Evolutionary conservation across 1,140 invertebrate species (phyloP).

Genomic region (Bathynomus jamesi): DNA sequence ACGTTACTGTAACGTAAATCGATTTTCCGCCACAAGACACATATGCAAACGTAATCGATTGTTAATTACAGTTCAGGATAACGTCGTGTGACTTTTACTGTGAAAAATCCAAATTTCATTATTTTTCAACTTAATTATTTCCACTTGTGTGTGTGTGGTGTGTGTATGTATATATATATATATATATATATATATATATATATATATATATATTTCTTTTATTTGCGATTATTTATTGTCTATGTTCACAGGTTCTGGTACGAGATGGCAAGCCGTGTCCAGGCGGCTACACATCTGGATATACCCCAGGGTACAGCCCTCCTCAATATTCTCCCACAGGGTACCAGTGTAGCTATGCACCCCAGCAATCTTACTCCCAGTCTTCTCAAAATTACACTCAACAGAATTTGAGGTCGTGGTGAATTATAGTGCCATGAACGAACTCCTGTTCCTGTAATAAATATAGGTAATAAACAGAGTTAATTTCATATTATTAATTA

Average conservation of each 20-base stretch:
- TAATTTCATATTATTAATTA: background rate
- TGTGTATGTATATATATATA: background rate
- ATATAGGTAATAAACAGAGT: background rate
- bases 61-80: too few relatives aligned
- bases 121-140: too few relatives aligned
- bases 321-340: background rate
- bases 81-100: too few relatives aligned
- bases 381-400: too few relatives aligned
- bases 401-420: background rate
- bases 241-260: conserved; percentile 3
- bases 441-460: background rate
- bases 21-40: background rate
- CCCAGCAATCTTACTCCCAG: too few relatives aligned
- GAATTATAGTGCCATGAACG: background rate
- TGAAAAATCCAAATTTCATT: too few relatives aligned
- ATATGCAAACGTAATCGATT: too few relatives aligned
- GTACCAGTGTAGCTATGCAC: too few relatives aligned
- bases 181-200: background rate
- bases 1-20: background rate
- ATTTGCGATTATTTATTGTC: background rate
- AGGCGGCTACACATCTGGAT: background rate
- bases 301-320: background rate
- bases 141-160: background rate
- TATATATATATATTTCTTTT: background rate
- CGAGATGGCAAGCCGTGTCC: conserved; percentile 2